Evolutionary conservation across 2,113 vertebrate species (phyloP).

Genomic region (Lipophrys pholis): DNA sequence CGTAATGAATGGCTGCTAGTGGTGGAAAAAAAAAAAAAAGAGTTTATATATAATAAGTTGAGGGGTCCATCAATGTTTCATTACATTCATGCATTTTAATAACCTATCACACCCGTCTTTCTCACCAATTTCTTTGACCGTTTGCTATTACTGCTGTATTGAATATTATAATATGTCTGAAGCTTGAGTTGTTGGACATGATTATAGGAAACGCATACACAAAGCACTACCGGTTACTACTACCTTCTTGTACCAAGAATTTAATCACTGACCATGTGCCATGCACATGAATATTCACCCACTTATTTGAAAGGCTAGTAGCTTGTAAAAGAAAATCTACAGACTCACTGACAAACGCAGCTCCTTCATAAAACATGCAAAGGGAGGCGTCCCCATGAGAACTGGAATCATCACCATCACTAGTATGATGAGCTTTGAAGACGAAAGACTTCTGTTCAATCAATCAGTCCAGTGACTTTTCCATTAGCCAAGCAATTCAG

Average conservation of each 20-base stretch:
- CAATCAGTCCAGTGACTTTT: not conserved
- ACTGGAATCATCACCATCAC: conserved; percentile 6
- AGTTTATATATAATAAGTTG: not conserved
- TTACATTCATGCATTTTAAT: not conserved
- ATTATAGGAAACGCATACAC: not conserved
- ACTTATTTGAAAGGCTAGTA: not conserved
- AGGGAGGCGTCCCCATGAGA: not conserved
- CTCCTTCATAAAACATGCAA: conserved; percentile 34
- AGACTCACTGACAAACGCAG: conserved; percentile 18
- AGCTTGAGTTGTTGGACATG: not conserved
- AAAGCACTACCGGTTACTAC: conserved; percentile 7
- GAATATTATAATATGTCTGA: not conserved
- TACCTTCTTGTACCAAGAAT: conserved; percentile 10
- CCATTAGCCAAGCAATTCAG: too few species aligned
- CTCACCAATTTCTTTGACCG: too few species aligned
- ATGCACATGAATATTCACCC: not conserved
- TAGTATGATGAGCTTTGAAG: conserved; percentile 19
- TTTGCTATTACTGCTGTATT: too few species aligned
- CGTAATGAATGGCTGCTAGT: conserved; percentile 1
- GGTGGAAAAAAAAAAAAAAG: not conserved
- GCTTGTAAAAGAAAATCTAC: conserved; percentile 23
- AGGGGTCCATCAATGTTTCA: not conserved
- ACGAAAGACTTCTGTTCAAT: conserved; percentile 19
- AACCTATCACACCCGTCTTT: too few species aligned
- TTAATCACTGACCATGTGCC: conserved; percentile 10